Base-by-base conservation (phyloP, 2,888 invertebrate genomes). In the Pterobdella sp. region DNA sequence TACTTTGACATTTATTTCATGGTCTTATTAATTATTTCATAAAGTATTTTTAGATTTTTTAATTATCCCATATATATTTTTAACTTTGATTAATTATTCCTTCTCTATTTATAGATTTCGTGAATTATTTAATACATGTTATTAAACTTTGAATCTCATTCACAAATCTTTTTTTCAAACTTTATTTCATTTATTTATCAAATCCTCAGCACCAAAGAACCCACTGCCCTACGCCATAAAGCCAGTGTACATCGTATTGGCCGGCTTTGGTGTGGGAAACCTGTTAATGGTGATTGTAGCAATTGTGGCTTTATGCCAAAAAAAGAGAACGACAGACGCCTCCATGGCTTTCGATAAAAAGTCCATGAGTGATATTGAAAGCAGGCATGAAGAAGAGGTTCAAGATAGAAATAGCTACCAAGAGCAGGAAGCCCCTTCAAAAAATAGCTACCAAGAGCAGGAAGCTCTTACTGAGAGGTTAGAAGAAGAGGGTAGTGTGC, bases 301-400 rank as follows among this genome's bases (percentile, higher is more conserved):
- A 18, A 34, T 71, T 1, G 0, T 56, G 1, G 71, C 71, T 36
- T 63, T 71, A n/a, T 71, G 71, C 34, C 71, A 71, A 36, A 63
- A 63, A 31, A 71, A 71, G 63, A 36, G 71, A 18, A 29, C n/a
- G 31, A 32, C 14, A 52, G 26, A 22, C 29, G 31, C 1, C 22
- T 22, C 29, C 22, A 32, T 60, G 36, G 49, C 37, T 56, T 7
- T 7, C 18, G 42, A 18, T 18, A 42, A 18, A 42, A 18, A 18
- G 10, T 14, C 10, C 42, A 42, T 42, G 42, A 42, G 42, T 18
- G 18, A 18, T 42, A 7, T 7, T 14, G 42, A 18, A 7, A 18
- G 42, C 42, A 42, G 42, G 10, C 10, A 18, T 42, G 42, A 18
- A 14, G 42, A 18, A 18, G 7, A 42, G 7, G n/a, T n/a, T n/a